phyloP scores from a whole-genome alignment of 1,140 invertebrate genomes.

The Drosophila cardini region DNA sequence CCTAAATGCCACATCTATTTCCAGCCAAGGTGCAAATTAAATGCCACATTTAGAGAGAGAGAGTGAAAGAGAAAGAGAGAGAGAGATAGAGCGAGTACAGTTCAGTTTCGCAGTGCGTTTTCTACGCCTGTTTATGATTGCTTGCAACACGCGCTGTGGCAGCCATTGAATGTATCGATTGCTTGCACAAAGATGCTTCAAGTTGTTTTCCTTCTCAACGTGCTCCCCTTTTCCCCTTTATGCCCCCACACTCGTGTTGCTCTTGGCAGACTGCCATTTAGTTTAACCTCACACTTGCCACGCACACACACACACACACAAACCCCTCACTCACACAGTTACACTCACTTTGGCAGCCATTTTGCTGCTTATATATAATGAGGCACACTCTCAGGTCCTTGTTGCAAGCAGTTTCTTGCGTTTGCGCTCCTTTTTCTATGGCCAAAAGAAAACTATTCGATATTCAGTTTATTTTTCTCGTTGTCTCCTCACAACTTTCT shows the following conservation, averaged over 20 bases:
- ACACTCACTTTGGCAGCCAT: constrained; percentile 39
- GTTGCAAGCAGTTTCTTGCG: constrained; percentile 39
- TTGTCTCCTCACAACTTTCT: constrained; percentile 16
- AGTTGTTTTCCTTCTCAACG: constrained; percentile 17
- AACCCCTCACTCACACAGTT: no score
- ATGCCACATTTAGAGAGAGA: no score
- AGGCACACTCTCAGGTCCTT: constrained; percentile 22
- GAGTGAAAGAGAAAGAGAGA: no score
- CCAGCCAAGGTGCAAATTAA: no score
- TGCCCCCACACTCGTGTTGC: background rate
- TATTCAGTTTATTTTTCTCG: constrained; percentile 14
- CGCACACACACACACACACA: background rate
- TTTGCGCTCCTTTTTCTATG: constrained; percentile 30
- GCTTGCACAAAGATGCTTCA: constrained; percentile 39
- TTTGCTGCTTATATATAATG: constrained; percentile 37
- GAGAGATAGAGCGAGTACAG: background rate
- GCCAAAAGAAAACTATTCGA: background rate
- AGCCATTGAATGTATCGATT: constrained; percentile 64
- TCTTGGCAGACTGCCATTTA: constrained; percentile 42
- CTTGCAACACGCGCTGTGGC: constrained; percentile 43
- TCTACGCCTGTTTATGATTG: constrained; percentile 55
- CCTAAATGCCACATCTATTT: constrained; percentile 29
- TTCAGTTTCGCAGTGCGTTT: constrained; percentile 15
- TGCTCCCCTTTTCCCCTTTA: background rate
- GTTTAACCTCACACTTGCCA: constrained; percentile 31